A percentile compares a stretch with the other conserved stretches of the same genome.
These are phyloP conservation scores for Drosophila niveifrons DNA, from an alignment of 2,888 invertebrate species.

Conservation along the genomic window DNA sequence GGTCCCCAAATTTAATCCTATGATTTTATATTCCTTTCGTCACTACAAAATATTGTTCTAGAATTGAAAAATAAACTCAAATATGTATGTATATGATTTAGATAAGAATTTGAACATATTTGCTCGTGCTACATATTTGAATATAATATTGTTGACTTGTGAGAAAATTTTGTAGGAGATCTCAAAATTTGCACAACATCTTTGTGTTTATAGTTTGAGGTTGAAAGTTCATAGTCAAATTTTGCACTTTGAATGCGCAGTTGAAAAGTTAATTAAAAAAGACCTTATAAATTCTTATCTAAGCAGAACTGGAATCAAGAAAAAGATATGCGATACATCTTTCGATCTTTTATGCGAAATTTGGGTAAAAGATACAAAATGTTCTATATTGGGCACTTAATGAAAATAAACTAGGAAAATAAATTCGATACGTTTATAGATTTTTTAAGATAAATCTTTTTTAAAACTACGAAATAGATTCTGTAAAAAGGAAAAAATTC, in stretches of 20 bases:
- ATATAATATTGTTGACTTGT: not conserved
- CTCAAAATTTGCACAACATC: slow-evolving; percentile 31
- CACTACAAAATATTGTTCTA: not conserved
- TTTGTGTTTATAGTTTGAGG: not conserved
- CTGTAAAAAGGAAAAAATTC: not conserved
- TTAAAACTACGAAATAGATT: too few species aligned
- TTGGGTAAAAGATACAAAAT: too few species aligned
- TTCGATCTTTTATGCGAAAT: too few species aligned
- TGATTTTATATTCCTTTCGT: not conserved
- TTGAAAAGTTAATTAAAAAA: slow-evolving; percentile 1
- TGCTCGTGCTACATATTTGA: slow-evolving; percentile 3
- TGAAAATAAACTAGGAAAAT: too few species aligned
- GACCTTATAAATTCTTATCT: not conserved
- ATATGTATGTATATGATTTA: slow-evolving; percentile 20
- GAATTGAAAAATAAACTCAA: slow-evolving; percentile 12
- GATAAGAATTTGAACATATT: slow-evolving; percentile 33
- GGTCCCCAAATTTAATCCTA: not conserved
- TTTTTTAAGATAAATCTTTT: too few species aligned
- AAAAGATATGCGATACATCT: not conserved
- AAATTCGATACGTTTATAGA: too few species aligned
- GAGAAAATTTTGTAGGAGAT: slow-evolving; percentile 8
- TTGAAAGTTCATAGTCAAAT: slow-evolving; percentile 13
- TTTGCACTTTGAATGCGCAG: not conserved
- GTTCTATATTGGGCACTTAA: too few species aligned
- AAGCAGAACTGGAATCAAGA: not conserved